These are phyloP conservation scores for Ichneumon xanthorius DNA, from an alignment of 2,888 invertebrate species.

Conservation along the genomic window DNA sequence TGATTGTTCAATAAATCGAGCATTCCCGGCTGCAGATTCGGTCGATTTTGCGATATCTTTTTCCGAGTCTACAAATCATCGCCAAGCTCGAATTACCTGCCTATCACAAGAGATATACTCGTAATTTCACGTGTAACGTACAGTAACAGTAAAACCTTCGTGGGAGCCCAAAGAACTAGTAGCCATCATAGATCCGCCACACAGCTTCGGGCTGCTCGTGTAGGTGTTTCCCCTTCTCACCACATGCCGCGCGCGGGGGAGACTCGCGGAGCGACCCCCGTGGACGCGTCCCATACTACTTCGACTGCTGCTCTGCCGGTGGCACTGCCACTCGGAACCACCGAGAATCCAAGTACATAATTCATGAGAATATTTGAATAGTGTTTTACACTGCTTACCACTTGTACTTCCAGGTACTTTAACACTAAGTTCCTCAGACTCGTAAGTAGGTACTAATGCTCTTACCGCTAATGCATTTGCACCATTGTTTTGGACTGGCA, in stretches of 20 bases:
- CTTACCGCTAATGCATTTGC: conserved; percentile 73
- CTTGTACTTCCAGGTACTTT: conserved; percentile 73
- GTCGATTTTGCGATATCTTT: no score
- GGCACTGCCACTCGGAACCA: conserved; percentile 40
- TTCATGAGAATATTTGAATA: conserved; percentile 77
- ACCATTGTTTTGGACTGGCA: conserved; percentile 68
- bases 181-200: background rate
- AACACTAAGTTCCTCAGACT: conserved; percentile 64
- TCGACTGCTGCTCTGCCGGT: conserved; percentile 16
- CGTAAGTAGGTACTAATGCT: conserved; percentile 74
- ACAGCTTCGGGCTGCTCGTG: conserved; percentile 4
- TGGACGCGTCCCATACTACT: conserved; percentile 23
- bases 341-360: conserved; percentile 70
- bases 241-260: conserved; percentile 33
- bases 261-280: conserved; percentile 22
- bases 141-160: conserved; percentile 38
- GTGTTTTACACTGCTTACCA: conserved; percentile 75
- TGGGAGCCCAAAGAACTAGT: conserved; percentile 35
- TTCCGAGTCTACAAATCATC: no score
- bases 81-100: background rate
- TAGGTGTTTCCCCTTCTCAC: conserved; percentile 49
- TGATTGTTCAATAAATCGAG: no score
- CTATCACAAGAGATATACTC: conserved; percentile 15
- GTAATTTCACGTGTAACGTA: conserved; percentile 17
- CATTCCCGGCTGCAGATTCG: no score